Evolutionary conservation across 2,797 vertebrate genomes (phyloP), one percentile per base, ranked within the genome.

Genomic region (Pachyuromys duprasi): DNA sequence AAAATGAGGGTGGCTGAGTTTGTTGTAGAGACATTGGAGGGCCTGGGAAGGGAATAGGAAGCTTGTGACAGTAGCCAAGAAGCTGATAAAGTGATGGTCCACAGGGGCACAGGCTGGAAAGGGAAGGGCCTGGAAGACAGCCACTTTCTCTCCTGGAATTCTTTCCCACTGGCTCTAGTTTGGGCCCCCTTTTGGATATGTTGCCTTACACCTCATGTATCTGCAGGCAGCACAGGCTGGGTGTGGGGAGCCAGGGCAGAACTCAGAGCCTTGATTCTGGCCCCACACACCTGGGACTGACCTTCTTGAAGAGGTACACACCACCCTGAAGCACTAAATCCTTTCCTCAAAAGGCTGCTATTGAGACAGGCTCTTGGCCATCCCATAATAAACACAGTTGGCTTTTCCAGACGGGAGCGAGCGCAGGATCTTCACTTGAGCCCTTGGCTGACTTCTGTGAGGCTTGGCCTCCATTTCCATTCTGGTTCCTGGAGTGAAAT

Each of bases 401-500:
- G 20, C 53, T 80, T 86, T 87, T 89, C 33, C 81, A 86, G 74
- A 39, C 69, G 1, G 0, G 42, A 92, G 1, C 1, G 42, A 92
- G 84, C 28, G 3, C 33, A 80, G n/a, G 63, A 86, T 65, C 60
- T 93, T 72, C 33, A 12, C 74, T 79, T 8, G 24, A 83, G 95
- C 60, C 70, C 33, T 79, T 87, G 91, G 86, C 93, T 94, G 96
- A 84, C 88, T 96, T 86, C 86, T 67, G 31, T 20, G 57, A 78
- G 83, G 70, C 67, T 31, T 94, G 97, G 93, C 93, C 80, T 84
- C 28, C 12, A 26, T 86, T 89, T 87, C 65, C 91, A 91, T 69
- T 95, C 94, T 36, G 89, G 91, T 75, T 94, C 95, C 86, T 86
- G 53, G 93, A 89, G 89, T 93, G 94, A 96, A 97, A 97, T 60